Conservation (phyloP, 64 coral and sea anemone species). For the Porites australiensis region DNA sequence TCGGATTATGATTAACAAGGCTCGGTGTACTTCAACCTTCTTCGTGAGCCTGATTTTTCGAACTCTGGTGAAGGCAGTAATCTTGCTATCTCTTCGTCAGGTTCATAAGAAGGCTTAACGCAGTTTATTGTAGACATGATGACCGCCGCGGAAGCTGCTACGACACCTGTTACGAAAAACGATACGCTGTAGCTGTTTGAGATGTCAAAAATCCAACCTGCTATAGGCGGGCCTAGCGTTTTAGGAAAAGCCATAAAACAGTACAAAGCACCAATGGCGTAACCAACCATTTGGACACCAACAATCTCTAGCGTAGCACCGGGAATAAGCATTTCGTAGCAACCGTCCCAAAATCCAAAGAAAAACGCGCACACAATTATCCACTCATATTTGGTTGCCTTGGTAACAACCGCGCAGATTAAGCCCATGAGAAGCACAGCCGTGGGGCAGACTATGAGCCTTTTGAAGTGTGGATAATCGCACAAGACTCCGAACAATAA, state of each 20-base stretch:
- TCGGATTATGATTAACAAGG: no score
- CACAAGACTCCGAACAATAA: slow-evolving; percentile 12
- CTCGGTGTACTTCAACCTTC: no score
- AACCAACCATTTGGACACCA: not conserved
- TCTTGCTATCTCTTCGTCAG: not conserved
- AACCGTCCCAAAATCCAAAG: slow-evolving; percentile 30
- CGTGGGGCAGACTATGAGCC: slow-evolving; percentile 33
- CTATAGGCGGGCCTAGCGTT: slow-evolving; percentile 50
- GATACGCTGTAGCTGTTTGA: slow-evolving; percentile 32
- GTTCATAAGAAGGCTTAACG: not conserved
- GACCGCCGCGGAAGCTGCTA: slow-evolving; percentile 8
- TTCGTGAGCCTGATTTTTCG: no score
- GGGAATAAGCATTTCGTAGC: slow-evolving; percentile 55
- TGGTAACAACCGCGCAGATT: not conserved
- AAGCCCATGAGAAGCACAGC: slow-evolving; percentile 27
- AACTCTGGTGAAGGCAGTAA: not conserved
- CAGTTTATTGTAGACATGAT: slow-evolving; percentile 31
- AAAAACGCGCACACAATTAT: slow-evolving; percentile 13
- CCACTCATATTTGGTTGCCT: slow-evolving; percentile 30
- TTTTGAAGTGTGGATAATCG: slow-evolving; percentile 28
- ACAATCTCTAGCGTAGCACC: slow-evolving; percentile 32
- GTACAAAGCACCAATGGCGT: slow-evolving; percentile 25
- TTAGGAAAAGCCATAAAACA: slow-evolving; percentile 52
- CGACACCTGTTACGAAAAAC: slow-evolving; percentile 47
- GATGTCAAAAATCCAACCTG: slow-evolving; percentile 48